Conservation (phyloP, 2,797 vertebrate species). For the Diplodus puntazzo region DNA sequence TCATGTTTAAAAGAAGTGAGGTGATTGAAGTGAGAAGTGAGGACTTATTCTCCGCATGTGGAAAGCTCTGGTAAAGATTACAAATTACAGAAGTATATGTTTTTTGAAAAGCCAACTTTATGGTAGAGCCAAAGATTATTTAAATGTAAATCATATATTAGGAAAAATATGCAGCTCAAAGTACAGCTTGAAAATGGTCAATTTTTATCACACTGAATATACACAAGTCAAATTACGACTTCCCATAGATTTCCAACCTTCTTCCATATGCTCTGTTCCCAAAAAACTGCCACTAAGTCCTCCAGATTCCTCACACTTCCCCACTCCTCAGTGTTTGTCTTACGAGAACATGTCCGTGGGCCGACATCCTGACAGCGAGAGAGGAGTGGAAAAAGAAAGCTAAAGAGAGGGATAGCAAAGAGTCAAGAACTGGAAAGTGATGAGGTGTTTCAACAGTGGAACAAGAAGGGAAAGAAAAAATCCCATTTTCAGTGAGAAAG, state of each 20-base stretch:
- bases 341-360: constrained; percentile 41
- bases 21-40: too few relatives aligned
- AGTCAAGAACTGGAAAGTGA: constrained; percentile 43
- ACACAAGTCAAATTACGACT: constrained; percentile 14
- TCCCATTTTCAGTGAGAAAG: constrained; percentile 41
- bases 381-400: constrained; percentile 34
- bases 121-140: background rate
- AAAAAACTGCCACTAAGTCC: constrained; percentile 17
- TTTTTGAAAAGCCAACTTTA: background rate
- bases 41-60: too few relatives aligned
- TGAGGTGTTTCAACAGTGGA: constrained; percentile 53
- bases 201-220: constrained; percentile 12
- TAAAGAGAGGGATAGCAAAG: constrained; percentile 36
- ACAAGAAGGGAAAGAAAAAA: constrained; percentile 16
- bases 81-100: background rate
- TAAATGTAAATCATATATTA: background rate
- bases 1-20: too few relatives aligned
- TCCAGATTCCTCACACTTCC: constrained; percentile 27
- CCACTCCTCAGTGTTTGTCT: constrained; percentile 43
- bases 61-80: background rate
- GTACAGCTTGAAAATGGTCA: background rate
- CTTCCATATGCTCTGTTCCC: constrained; percentile 15
- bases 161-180: background rate
- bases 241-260: background rate
- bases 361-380: constrained; percentile 59